Base-by-base conservation (phyloP, 2,888 invertebrate genomes). In the Bhutanitis thaidina region DNA sequence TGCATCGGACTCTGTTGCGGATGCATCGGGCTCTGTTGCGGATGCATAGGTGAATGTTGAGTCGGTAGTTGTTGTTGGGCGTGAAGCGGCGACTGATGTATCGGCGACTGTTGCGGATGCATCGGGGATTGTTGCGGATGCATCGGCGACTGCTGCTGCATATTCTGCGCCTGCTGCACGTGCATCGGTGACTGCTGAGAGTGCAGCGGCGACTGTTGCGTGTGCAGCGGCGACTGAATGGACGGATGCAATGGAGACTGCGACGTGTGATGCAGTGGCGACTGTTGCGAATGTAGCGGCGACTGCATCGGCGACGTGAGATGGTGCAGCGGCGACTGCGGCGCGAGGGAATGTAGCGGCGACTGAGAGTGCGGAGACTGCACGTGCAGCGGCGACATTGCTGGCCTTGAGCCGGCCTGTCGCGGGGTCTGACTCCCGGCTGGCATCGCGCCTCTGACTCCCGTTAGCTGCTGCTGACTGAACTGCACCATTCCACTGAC, bases 131-230 rank as follows among this genome's bases (percentile, higher is more conserved):
- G 81, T 49, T 81, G 82, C 12, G 77, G 61, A 49, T 69, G 69
- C 65, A 72, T 67, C 47, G 68, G 69, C 14, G 60, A 61, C 43
- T 74, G 74, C 49, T 69, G 74, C 49, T 69, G 81, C 7, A 74
- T 67, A 35, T 77, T 71, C 15, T 77, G 71, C 7, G 73, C 74
- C 51, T 82, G 81, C 32, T 67, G 71, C 34, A 71, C 72, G 50
- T 84, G 84, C 77, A 84, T 77, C 13, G 84, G 83, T 0, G 82
- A 82, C 57, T 83, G 85, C 49, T 83, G 83, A 13, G 81, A 76
- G 52, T 85, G 85, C 57, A 80, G 67, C 16, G 84, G 83, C 1
- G 80, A 80, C 57, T 85, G 84, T 47, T 84, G 84, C 16, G 81
- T 65, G 52, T 86, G 85, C n/a, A 75, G 66, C 16, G 85, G 83